Conservation (phyloP, 2,888 invertebrate species). For the Agrotis exclamationis region DNA sequence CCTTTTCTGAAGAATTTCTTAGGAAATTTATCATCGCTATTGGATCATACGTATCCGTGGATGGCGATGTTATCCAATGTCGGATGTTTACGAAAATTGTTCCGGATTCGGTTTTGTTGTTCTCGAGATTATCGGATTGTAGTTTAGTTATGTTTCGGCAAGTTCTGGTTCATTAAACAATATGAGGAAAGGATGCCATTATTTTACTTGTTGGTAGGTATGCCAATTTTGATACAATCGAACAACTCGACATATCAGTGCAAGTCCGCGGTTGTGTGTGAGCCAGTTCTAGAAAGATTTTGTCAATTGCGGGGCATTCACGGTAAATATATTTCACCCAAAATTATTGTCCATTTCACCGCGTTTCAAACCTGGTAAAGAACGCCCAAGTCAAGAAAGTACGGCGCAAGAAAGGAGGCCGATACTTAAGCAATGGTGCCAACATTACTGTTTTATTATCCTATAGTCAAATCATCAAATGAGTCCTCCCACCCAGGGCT, state of each 20-base stretch:
- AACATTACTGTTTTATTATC: too few species aligned
- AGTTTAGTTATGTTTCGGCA: constrained; percentile 2
- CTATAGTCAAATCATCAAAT: too few species aligned
- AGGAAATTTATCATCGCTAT: constrained; percentile 63
- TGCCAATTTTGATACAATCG: neutral
- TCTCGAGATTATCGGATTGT: constrained; percentile 38
- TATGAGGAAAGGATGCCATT: neutral
- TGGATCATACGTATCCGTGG: constrained; percentile 59
- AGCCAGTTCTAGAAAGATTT: too few species aligned
- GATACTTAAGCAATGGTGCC: too few species aligned
- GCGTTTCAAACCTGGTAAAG: too few species aligned
- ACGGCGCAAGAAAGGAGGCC: too few species aligned
- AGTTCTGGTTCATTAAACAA: constrained; percentile 1
- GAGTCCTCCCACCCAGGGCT: too few species aligned
- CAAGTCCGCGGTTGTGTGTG: too few species aligned
- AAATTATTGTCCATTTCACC: too few species aligned
- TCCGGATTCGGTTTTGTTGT: constrained; percentile 12
- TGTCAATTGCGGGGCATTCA: too few species aligned
- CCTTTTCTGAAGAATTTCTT: constrained; percentile 53
- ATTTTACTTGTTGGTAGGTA: neutral
- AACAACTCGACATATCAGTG: neutral
- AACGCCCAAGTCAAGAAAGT: too few species aligned
- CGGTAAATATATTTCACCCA: too few species aligned
- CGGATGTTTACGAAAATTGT: constrained; percentile 35
- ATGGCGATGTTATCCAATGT: constrained; percentile 48